Base-by-base conservation (phyloP, 1,140 invertebrate species). In the Ceratina calcarata region DNA sequence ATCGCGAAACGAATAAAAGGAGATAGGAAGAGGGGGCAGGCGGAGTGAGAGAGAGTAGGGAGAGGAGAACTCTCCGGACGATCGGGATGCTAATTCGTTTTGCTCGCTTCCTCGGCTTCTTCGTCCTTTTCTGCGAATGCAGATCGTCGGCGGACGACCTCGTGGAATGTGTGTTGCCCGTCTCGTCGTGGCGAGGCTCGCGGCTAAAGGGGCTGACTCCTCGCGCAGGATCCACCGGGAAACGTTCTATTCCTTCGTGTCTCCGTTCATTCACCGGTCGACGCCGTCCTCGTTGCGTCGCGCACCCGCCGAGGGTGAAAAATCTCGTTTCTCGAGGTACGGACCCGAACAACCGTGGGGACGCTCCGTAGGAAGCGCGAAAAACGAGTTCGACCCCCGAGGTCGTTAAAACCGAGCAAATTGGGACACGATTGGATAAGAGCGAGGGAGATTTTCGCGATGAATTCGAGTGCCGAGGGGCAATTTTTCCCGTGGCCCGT, bases 51-150 rank as follows among this genome's bases (percentile, higher is more conserved):
- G 65, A 74, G 67, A 58, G 60, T 1, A 27, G 53, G 49, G 62
- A 58, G 15, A 13, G 16, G n/a, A 51, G 16, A 32, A 16, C 15
- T 10, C 70, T 65, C 16, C 57, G 83, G 80, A 85, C 84, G 84
- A 86, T 85, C 83, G 80, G 71, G 84, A 86, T 86, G 84, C 80
- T 86, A 86, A 86, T 86, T 86, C 84, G 80, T 86, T 86, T 86
- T 86, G 84, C 83, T 86, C 84, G 84, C 80, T 86, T 85, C 84
- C 80, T 75, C 76, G 76, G 81, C 82, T 55, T 83, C 80, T 74
- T 83, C 85, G 81, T 86, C 81, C 81, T 84, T 83, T 86, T 86
- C 85, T 83, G 85, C 85, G 85, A 86, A 86, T 86, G 85, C 84
- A 86, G 85, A 86, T 86, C 85, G 84, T 86, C 71, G 83, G 79